phyloP scores from a whole-genome alignment of 2,797 vertebrate genomes.

The Babyrousa celebensis region DNA sequence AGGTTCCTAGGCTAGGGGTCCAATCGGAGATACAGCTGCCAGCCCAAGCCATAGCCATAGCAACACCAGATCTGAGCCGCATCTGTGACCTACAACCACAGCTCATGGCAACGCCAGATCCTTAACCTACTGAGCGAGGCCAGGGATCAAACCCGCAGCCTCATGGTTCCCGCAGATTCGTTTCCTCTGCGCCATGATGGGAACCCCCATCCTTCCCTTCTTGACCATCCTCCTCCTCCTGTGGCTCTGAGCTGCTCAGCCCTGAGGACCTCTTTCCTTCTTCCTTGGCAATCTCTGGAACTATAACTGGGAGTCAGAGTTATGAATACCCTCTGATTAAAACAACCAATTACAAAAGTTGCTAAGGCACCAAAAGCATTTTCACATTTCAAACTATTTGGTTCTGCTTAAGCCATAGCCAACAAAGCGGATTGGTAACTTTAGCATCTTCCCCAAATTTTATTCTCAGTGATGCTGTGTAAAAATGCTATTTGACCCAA shows the following conservation, averaged over 20 bases:
- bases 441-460: neutral
- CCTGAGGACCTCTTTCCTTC: neutral
- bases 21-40: no score
- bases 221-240: no score
- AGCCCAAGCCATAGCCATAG: no score
- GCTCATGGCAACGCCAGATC: no score
- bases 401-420: constrained; percentile 1
- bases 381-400: constrained; percentile 18
- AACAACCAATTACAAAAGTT: neutral
- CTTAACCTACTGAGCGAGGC: no score
- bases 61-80: no score
- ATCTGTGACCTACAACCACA: no score
- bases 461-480: neutral
- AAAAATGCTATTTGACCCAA: neutral
- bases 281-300: neutral
- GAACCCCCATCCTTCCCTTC: neutral
- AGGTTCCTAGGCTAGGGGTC: no score
- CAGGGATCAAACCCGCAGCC: no score
- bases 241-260: neutral
- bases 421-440: neutral
- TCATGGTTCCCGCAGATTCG: no score
- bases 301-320: neutral
- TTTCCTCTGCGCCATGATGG: no score
- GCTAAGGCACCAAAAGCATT: neutral
- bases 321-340: neutral